A percentile compares a stretch with the other conserved stretches of the same genome.
Evolutionary conservation across 2,797 vertebrate genomes (phyloP).

Genomic region (Premnoplex brunnescens): DNA sequence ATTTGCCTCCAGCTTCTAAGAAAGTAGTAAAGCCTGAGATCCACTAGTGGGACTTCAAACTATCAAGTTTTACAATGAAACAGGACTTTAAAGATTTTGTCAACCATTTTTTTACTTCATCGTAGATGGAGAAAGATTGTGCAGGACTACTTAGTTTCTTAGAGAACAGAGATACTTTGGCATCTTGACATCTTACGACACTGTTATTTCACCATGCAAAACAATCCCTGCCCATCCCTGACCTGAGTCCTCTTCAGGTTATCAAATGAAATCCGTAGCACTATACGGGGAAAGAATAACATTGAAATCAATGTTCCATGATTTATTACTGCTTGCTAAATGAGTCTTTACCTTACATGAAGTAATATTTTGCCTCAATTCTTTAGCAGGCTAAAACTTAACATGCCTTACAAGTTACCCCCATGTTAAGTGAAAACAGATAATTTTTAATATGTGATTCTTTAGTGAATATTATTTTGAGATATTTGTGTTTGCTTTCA

Average conservation of each 20-base stretch:
- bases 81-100: constrained; percentile 17
- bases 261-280: constrained; percentile 17
- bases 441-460: neutral
- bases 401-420: neutral
- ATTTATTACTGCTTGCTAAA: constrained; percentile 38
- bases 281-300: constrained; percentile 1
- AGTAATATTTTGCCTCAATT: neutral
- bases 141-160: neutral
- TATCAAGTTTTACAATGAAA: neutral
- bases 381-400: neutral
- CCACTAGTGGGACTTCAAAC: constrained; percentile 4
- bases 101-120: constrained; percentile 36
- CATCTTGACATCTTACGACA: neutral
- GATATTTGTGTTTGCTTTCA: neutral
- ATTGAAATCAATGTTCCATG: constrained; percentile 19
- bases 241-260: neutral
- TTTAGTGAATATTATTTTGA: neutral
- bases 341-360: neutral
- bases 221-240: neutral
- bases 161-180: neutral
- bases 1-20: constrained; percentile 12
- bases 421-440: neutral
- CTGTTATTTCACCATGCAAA: constrained; percentile 3
- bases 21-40: constrained; percentile 17
- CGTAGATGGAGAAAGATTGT: neutral